A percentile compares a stretch with the other conserved stretches of the same genome.
Conservation (phyloP, 2,113 vertebrate genomes). For the Tragelaphus imberbis region DNA sequence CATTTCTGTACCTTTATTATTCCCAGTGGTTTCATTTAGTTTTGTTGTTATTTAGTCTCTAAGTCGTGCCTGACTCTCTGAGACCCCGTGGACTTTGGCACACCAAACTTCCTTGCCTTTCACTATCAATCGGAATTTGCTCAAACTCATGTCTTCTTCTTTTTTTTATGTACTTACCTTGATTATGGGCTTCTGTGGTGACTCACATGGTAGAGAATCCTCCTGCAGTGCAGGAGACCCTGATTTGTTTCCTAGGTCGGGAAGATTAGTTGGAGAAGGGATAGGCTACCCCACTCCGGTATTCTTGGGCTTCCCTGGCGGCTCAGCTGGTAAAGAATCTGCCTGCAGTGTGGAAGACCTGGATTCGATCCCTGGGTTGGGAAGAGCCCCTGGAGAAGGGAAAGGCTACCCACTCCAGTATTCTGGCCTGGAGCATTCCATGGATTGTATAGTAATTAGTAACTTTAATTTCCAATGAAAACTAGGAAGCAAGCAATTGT, state of each 20-base stretch:
- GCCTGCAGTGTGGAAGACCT: neutral
- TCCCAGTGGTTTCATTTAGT: neutral
- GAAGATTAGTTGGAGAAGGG: no score
- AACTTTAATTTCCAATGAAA: neutral
- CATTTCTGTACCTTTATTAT: neutral
- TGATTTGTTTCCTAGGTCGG: no score
- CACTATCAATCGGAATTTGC: neutral
- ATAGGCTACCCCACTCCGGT: no score
- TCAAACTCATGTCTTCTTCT: neutral
- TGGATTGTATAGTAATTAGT: neutral
- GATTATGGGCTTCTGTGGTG: neutral
- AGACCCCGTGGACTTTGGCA: neutral
- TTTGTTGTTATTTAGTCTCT: neutral
- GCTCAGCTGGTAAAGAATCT: neutral
- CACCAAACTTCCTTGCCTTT: neutral
- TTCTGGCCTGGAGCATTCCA: neutral
- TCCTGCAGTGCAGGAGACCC: neutral
- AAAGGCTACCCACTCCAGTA: neutral
- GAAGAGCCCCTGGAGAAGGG: neutral
- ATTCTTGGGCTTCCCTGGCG: neutral
- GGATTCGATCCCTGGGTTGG: accelerated
- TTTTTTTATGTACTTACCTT: neutral
- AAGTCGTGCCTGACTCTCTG: neutral
- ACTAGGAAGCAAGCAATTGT: neutral
- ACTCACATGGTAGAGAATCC: neutral